Evolutionary conservation across 2,113 vertebrate genomes (phyloP).

Genomic region (Gallinago media): DNA sequence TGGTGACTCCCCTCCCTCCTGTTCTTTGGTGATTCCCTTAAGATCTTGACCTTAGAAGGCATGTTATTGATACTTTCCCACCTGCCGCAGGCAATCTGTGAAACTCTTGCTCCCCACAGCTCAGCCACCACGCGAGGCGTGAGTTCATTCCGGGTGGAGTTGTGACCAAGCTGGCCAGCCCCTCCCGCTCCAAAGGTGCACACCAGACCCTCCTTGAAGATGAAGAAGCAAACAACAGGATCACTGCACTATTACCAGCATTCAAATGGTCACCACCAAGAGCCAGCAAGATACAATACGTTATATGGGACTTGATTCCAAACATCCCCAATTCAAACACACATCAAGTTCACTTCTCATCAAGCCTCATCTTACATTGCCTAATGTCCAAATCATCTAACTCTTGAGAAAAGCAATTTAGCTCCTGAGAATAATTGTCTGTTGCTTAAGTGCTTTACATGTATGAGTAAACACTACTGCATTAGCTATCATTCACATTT

Average conservation of each 20-base stretch:
- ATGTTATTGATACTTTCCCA: background rate
- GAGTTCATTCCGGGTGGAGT: constrained; percentile 62
- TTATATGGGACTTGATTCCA: background rate
- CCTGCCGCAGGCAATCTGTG: constrained; percentile 78
- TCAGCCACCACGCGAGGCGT: constrained; percentile 72
- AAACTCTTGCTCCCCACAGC: constrained; percentile 68
- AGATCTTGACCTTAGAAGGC: background rate
- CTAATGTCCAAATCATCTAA: background rate
- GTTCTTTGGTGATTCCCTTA: background rate
- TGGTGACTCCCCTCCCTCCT: background rate
- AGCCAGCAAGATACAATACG: background rate
- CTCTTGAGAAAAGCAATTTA: background rate
- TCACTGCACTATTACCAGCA: background rate
- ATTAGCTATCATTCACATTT: background rate
- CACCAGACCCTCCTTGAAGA: constrained; percentile 75
- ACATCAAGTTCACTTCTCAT: background rate
- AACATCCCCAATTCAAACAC: background rate
- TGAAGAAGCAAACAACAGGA: background rate
- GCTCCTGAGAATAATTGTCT: background rate
- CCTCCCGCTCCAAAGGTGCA: constrained; percentile 80
- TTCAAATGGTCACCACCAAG: background rate
- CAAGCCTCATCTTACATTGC: background rate
- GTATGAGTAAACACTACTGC: background rate
- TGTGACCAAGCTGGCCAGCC: constrained; percentile 82
- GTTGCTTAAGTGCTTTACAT: background rate